Percentiles rank a stretch among this genome's conserved stretches.
Conservation (phyloP, 2,888 invertebrate genomes). For the Lasioglossum pauxillum region DNA sequence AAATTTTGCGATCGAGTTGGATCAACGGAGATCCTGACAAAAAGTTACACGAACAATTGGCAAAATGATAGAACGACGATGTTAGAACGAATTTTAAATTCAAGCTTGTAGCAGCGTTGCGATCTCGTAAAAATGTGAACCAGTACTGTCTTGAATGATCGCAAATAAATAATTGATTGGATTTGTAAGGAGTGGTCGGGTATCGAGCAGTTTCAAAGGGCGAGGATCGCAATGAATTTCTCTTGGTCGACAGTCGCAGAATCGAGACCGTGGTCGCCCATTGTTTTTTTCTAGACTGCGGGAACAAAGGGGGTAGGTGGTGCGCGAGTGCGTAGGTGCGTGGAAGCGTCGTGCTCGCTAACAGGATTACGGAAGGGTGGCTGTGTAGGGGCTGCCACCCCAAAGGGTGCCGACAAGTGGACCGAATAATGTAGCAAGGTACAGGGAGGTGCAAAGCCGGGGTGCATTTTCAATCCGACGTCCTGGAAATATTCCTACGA, state of each 20-base stretch:
- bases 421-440: slow-evolving; percentile 78
- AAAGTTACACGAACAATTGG: neutral
- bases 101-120: too few relatives aligned
- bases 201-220: neutral
- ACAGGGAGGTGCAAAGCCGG: slow-evolving; percentile 67
- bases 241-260: slow-evolving; percentile 22
- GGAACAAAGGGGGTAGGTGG: slow-evolving; percentile 46
- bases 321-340: slow-evolving; percentile 65
- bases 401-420: slow-evolving; percentile 79
- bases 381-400: slow-evolving; percentile 65
- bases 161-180: slow-evolving; percentile 1
- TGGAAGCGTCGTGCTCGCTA: slow-evolving; percentile 71
- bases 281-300: slow-evolving; percentile 65
- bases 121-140: neutral
- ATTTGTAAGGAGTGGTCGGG: neutral
- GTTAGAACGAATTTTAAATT: neutral
- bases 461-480: slow-evolving; percentile 42
- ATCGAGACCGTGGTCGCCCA: slow-evolving; percentile 47
- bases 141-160: neutral
- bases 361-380: slow-evolving; percentile 78
- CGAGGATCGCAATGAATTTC: neutral
- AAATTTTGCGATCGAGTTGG: neutral
- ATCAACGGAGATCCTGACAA: neutral
- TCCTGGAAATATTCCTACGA: slow-evolving; percentile 28
- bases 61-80: neutral